Percentiles rank a stretch among this genome's conserved stretches.
phyloP scores from a whole-genome alignment of 2,113 vertebrate genomes.

The Nothocercus julius region DNA sequence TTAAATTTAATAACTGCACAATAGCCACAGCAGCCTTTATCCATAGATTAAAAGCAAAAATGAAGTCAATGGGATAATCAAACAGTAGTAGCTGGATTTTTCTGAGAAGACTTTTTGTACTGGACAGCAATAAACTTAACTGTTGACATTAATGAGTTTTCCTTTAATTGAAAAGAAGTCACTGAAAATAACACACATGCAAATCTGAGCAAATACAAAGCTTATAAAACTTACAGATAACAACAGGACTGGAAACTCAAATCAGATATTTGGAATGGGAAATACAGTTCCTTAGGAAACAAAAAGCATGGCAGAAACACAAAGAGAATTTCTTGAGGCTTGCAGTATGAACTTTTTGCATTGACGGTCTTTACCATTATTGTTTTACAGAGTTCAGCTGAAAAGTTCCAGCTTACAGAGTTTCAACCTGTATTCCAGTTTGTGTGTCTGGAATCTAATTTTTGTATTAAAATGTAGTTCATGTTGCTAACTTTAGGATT shows the following conservation, averaged over 20 bases:
- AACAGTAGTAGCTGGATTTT: neutral
- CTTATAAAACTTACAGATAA: neutral
- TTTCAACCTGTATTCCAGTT: neutral
- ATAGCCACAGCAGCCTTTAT: neutral
- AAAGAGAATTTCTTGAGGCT: neutral
- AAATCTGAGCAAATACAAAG: neutral
- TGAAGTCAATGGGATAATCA: neutral
- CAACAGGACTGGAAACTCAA: neutral
- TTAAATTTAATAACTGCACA: neutral
- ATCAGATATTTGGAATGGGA: neutral
- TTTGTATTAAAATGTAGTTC: neutral
- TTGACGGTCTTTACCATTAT: neutral
- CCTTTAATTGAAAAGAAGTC: neutral
- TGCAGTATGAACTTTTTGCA: neutral
- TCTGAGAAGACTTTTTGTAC: neutral
- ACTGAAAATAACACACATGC: neutral
- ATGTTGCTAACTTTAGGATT: neutral
- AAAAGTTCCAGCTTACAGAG: neutral
- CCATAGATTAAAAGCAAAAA: neutral
- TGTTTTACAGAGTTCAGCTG: neutral
- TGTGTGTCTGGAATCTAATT: neutral
- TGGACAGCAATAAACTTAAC: neutral
- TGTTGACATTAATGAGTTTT: neutral
- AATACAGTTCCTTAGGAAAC: neutral
- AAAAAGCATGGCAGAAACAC: neutral